Evolutionary conservation across 2,888 invertebrate species (phyloP).

Genomic region (Drosophila falleni): DNA sequence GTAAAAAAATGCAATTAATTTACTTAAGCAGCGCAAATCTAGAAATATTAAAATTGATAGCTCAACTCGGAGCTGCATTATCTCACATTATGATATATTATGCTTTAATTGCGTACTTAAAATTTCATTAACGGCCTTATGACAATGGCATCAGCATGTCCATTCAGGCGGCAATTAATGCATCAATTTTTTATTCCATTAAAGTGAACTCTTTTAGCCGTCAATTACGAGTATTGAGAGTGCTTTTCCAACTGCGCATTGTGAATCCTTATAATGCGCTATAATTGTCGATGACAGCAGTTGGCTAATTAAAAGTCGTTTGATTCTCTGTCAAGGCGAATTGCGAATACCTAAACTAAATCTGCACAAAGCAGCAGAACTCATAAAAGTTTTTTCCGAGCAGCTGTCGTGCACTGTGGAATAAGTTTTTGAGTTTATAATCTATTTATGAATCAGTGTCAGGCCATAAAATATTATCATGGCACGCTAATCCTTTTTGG

Average conservation of each 20-base stretch:
- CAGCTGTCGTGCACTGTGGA: constrained; percentile 65
- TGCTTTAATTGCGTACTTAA: constrained; percentile 23
- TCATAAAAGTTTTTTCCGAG: constrained; percentile 14
- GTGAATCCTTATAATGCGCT: constrained; percentile 43
- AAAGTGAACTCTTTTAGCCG: constrained; percentile 16
- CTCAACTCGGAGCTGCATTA: neutral
- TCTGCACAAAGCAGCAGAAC: neutral
- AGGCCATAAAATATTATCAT: constrained; percentile 49
- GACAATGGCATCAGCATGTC: constrained; percentile 1
- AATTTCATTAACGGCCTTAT: constrained; percentile 13
- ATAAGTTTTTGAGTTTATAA: constrained; percentile 51
- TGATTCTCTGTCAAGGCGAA: constrained; percentile 6
- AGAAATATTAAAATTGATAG: neutral
- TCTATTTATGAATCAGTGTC: constrained; percentile 73
- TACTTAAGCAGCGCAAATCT: neutral
- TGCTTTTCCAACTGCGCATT: constrained; percentile 27
- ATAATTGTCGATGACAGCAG: constrained; percentile 49
- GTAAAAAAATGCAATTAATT: neutral
- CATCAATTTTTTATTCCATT: constrained; percentile 40
- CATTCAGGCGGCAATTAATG: constrained; percentile 37
- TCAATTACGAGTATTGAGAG: constrained; percentile 36
- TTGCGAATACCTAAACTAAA: neutral
- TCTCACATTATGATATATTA: constrained; percentile 3
- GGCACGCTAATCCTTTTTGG: constrained; percentile 65
- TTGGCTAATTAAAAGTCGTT: constrained; percentile 57